These are phyloP conservation scores for Apaloderma vittatum DNA, from an alignment of 2,113 vertebrate species.

Conservation along the genomic window DNA sequence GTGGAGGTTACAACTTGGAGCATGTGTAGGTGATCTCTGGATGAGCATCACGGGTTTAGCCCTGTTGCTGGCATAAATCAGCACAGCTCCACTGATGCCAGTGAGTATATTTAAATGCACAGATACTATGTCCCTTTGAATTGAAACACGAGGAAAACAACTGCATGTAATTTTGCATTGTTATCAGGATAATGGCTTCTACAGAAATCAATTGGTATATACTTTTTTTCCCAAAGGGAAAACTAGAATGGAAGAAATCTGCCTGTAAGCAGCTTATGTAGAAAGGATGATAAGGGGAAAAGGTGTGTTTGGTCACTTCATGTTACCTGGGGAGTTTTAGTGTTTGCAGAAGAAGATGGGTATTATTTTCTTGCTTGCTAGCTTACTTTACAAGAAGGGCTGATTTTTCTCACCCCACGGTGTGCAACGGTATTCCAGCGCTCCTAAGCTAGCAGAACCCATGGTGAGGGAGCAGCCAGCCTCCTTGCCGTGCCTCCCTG, in stretches of 20 bases:
- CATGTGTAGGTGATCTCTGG: background rate
- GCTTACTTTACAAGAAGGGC: background rate
- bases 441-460: background rate
- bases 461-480: background rate
- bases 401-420: background rate
- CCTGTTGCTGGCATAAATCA: background rate
- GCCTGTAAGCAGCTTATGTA: fast-evolving
- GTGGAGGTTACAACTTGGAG: background rate
- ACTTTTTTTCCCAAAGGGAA: background rate
- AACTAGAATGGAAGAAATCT: background rate
- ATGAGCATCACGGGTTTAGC: background rate
- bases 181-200: background rate
- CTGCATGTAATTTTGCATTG: background rate
- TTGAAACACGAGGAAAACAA: background rate
- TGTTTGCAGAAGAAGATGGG: background rate
- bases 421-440: fast-evolving
- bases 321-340: background rate
- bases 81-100: background rate
- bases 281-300: background rate
- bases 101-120: background rate
- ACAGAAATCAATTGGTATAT: background rate
- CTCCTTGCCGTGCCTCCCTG: background rate
- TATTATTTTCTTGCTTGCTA: background rate
- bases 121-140: background rate
- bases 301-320: background rate